Evolutionary conservation across 2,888 invertebrate species (phyloP), one percentile per base, ranked within the genome.

Genomic region (Hipparchia sbordonii): DNA sequence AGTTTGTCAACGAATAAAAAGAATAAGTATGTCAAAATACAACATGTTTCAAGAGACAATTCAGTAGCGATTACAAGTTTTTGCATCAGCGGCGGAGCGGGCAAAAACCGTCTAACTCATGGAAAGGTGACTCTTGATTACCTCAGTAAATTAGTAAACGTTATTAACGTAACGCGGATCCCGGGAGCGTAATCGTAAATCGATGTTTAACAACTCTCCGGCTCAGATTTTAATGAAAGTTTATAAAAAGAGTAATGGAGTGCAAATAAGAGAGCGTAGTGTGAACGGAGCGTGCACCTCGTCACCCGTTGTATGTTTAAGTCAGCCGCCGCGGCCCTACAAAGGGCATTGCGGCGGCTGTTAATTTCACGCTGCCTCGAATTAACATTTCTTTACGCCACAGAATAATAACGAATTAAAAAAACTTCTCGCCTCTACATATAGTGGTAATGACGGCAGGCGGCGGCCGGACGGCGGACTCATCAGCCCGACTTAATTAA

Each of bases 381-480:
- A 94, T 94, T 94, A 94, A 94, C 94, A 94, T 94, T 94, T 94
- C 94, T 94, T 93, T 93, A 93, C 93, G 93, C 93, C 92, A 92
- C 90, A 90, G 89, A 92, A 92, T 93, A 93, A 93, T 93, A 91
- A 93, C 90, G 90, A 93, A 93, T 93, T 93, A 93, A 93, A 93
- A 87, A 93, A 92, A 89, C 87, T 85, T 78, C 80, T 79, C 80
- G 81, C 78, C 79, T 89, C 92, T 91, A 91, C 91, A 92, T 91
- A 90, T 85, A 86, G 85, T 84, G 82, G 87, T 93, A 93, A 93
- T 92, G 93, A 92, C 87, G 88, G 85, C 87, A 82, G 84, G 81
- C 83, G 84, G 82, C 86, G 39, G 59, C 59, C 51, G 62, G 68
- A 59, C 84, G 79, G 84, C 85, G 81, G 91, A 88, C 92, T 93